Conservation (phyloP, 92 coral and sea anemone species). For the Epizoanthus scotinus region DNA sequence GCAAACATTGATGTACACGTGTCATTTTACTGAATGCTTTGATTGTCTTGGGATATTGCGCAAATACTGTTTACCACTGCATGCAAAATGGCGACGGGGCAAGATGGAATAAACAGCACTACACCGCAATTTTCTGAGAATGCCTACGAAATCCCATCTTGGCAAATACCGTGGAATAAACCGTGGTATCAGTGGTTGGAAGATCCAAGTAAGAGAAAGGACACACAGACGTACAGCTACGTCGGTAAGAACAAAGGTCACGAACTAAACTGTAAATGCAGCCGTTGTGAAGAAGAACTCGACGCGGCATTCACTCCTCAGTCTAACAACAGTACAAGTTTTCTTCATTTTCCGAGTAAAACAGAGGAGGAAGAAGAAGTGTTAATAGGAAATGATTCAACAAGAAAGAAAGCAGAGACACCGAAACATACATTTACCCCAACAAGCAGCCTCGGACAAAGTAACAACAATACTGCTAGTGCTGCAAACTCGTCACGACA, state of each 20-base stretch:
- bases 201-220: conserved; percentile 30
- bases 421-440: conserved; percentile 8
- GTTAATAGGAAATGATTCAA: conserved; percentile 19
- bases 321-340: conserved; percentile 48
- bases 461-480: not conserved
- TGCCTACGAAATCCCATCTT: conserved; percentile 83
- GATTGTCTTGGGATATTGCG: conserved; percentile 8
- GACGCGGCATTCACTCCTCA: conserved; percentile 77
- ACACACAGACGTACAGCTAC: conserved; percentile 35
- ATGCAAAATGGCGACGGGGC: conserved; percentile 7
- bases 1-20: conserved; percentile 23
- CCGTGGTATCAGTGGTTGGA: conserved; percentile 83
- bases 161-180: conserved; percentile 87
- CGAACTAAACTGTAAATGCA: conserved; percentile 69
- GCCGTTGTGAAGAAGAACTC: conserved; percentile 77
- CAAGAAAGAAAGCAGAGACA: conserved; percentile 37
- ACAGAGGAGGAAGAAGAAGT: conserved; percentile 38
- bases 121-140: conserved; percentile 24
- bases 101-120: conserved; percentile 19
- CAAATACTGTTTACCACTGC: not conserved
- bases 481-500: not conserved
- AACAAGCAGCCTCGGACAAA: conserved; percentile 5
- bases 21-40: not conserved
- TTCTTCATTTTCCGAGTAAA: conserved; percentile 60
- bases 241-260: conserved; percentile 73